Evolutionary conservation across 2,113 vertebrate species (phyloP).

Genomic region (Syngnathus typhle): DNA sequence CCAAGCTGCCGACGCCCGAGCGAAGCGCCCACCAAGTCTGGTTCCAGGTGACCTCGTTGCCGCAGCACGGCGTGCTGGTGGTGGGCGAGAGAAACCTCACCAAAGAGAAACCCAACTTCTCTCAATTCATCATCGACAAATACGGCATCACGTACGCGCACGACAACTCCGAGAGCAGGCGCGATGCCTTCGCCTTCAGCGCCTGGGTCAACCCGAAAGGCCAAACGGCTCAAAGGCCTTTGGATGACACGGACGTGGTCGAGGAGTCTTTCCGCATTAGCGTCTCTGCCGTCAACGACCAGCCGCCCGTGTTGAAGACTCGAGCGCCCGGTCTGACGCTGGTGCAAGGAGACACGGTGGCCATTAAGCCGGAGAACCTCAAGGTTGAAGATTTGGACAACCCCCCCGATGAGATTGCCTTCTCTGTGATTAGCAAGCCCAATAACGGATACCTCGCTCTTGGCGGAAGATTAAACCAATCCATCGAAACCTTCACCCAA

Average conservation of each 20-base stretch:
- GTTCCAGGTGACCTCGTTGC: conserved; percentile 81
- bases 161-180: conserved; percentile 80
- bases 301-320: conserved; percentile 80
- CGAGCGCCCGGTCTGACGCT: conserved; percentile 75
- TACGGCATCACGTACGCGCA: conserved; percentile 81
- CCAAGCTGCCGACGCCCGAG: conserved; percentile 72
- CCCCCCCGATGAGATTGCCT: conserved; percentile 76
- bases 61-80: conserved; percentile 74
- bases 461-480: conserved; percentile 58
- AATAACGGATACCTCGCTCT: conserved; percentile 82
- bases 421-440: conserved; percentile 75
- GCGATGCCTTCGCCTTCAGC: conserved; percentile 78
- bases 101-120: conserved; percentile 82
- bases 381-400: conserved; percentile 82
- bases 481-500: conserved; percentile 77
- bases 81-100: conserved; percentile 82
- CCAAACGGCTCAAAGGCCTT: conserved; percentile 68
- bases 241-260: conserved; percentile 62
- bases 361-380: conserved; percentile 73
- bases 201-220: conserved; percentile 80
- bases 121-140: conserved; percentile 80
- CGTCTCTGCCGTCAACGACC: conserved; percentile 80
- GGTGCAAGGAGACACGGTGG: conserved; percentile 72
- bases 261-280: conserved; percentile 83
- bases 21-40: conserved; percentile 78